Conservation (phyloP, 2,113 vertebrate species). For the Lontra canadensis region DNA sequence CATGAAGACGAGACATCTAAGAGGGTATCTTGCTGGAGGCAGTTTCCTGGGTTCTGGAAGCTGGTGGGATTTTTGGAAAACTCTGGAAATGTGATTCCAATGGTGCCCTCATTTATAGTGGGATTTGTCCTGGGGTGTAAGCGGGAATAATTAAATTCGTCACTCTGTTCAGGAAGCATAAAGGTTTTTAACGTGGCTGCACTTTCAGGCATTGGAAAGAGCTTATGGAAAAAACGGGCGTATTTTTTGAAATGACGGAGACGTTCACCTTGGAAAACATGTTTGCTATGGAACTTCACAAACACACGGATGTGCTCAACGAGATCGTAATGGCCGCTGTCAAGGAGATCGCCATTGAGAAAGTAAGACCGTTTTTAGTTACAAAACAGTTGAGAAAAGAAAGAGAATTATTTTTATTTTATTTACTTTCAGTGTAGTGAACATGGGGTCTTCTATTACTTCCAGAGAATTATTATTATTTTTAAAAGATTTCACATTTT, state of each 20-base stretch:
- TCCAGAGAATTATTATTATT: not conserved
- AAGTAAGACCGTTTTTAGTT: slow-evolving; percentile 80
- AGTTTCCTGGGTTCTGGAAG: not conserved
- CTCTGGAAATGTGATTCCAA: not conserved
- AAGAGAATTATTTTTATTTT: not conserved
- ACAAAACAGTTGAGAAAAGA: not conserved
- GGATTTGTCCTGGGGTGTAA: not conserved
- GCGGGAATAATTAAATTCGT: rapidly evolving
- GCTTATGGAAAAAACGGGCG: slow-evolving; percentile 92
- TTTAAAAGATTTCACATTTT: too few relatives aligned
- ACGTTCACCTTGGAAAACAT: slow-evolving; percentile 97
- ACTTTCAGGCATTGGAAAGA: slow-evolving; percentile 93
- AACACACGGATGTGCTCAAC: slow-evolving; percentile 86
- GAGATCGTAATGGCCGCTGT: slow-evolving; percentile 92
- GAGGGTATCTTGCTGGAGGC: not conserved
- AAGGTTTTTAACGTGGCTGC: rapidly evolving
- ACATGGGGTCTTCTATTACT: not conserved
- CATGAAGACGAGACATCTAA: rapidly evolving
- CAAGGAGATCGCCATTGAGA: slow-evolving; percentile 96
- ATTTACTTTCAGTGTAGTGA: not conserved
- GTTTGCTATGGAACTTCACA: slow-evolving; percentile 97
- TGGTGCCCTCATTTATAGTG: rapidly evolving
- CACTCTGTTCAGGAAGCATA: rapidly evolving
- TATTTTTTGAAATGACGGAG: slow-evolving; percentile 92
- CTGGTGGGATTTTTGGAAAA: not conserved